A percentile compares a stretch with the other conserved stretches of the same genome.
Evolutionary conservation across 53 echinoderm and acorn worm species (phyloP).

Genomic region (Holothuria scabra): DNA sequence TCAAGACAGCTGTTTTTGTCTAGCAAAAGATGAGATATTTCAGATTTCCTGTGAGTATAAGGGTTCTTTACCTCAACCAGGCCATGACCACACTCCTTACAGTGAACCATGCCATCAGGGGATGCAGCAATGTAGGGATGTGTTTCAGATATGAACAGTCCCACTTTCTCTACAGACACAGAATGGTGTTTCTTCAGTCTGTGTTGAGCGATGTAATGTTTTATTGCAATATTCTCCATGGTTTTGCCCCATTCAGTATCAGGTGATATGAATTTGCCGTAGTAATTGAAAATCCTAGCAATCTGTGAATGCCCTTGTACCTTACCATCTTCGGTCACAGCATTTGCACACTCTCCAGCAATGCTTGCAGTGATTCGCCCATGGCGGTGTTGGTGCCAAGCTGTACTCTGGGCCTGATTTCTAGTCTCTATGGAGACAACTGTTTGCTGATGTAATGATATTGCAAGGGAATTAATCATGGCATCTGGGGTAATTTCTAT

Average conservation of each 20-base stretch:
- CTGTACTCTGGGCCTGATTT: constrained; percentile 30
- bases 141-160: constrained; percentile 50
- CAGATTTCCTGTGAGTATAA: constrained; percentile 44
- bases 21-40: constrained; percentile 24
- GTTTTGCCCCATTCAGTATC: constrained; percentile 61
- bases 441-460: constrained; percentile 51
- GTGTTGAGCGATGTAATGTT: constrained; percentile 58
- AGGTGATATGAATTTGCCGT: constrained; percentile 45
- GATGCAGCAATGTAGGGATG: constrained; percentile 68
- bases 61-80: constrained; percentile 65
- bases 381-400: constrained; percentile 43
- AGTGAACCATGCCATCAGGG: constrained; percentile 63
- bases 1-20: constrained; percentile 48
- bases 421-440: constrained; percentile 15
- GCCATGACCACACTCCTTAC: constrained; percentile 63
- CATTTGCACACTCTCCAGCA: constrained; percentile 49
- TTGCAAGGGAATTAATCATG: neutral
- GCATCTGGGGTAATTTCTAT: neutral
- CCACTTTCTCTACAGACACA: constrained; percentile 49
- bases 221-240: constrained; percentile 53
- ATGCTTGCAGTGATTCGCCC: constrained; percentile 62
- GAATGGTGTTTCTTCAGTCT: constrained; percentile 56
- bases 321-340: constrained; percentile 3
- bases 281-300: constrained; percentile 56
- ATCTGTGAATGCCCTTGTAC: constrained; percentile 53